Percentiles rank a stretch among this genome's conserved stretches.
phyloP scores from a whole-genome alignment of 2,797 vertebrate species.

The Hylomyscus alleni region DNA sequence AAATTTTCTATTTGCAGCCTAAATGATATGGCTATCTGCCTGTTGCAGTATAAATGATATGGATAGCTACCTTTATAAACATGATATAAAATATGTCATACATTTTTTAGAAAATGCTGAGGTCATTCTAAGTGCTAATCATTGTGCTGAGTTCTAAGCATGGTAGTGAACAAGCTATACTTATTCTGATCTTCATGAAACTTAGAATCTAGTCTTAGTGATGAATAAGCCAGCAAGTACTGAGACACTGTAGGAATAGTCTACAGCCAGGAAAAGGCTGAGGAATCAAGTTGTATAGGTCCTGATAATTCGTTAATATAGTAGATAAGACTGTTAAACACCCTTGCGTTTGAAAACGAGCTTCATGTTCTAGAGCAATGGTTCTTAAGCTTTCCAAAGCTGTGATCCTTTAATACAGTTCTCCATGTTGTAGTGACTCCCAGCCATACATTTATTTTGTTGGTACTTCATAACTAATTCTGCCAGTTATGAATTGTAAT shows the following conservation, averaged over 20 bases:
- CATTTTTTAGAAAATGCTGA: not conserved
- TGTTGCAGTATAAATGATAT: not conserved
- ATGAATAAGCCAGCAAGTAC: not conserved
- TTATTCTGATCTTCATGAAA: not conserved
- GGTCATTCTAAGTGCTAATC: not conserved
- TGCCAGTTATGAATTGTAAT: not conserved
- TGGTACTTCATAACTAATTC: not conserved
- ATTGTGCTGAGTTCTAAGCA: not conserved
- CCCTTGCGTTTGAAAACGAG: not conserved
- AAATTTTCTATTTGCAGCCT: not conserved
- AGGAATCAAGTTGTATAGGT: not conserved
- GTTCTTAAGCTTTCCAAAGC: not conserved
- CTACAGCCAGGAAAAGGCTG: not conserved
- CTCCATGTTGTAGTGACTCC: not conserved
- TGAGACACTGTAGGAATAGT: not conserved
- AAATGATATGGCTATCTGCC: not conserved
- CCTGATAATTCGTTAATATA: not conserved
- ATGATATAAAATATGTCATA: not conserved
- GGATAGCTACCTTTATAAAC: not conserved
- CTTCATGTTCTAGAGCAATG: not conserved
- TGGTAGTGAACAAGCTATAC: not conserved
- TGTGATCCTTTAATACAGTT: not conserved
- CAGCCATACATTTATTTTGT: not conserved
- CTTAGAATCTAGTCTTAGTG: not conserved
- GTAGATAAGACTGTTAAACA: not conserved